Percentiles rank a stretch among this genome's conserved stretches.
phyloP scores from a whole-genome alignment of 1,140 invertebrate genomes.

The Agrilus planipennis region DNA sequence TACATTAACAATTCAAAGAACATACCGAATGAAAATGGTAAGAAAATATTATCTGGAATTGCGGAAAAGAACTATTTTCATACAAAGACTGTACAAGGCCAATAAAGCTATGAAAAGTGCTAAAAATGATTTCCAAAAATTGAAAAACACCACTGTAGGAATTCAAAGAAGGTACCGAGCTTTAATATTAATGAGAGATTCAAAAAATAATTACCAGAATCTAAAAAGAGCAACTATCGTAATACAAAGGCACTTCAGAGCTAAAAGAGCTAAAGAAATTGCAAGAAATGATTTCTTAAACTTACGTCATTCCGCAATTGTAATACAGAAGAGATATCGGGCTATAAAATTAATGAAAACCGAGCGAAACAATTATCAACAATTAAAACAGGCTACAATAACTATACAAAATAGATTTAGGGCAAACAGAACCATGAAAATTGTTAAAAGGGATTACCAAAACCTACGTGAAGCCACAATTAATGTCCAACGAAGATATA shows the following conservation, averaged over 20 bases:
- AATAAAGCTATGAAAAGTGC: constrained; percentile 23
- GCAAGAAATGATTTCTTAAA: constrained; percentile 15
- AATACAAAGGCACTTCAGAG: constrained; percentile 27
- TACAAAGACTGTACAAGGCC: constrained; percentile 27
- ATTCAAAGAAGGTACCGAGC: constrained; percentile 39
- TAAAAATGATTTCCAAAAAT: constrained; percentile 18
- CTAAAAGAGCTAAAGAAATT: constrained; percentile 23
- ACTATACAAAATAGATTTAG: constrained; percentile 28
- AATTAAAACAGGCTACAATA: constrained; percentile 22
- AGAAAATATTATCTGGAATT: constrained; percentile 29
- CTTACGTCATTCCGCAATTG: constrained; percentile 5
- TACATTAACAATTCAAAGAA: neutral
- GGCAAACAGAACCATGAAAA: constrained; percentile 21
- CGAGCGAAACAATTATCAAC: constrained; percentile 25
- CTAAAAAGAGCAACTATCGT: constrained; percentile 22
- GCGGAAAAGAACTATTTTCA: constrained; percentile 17
- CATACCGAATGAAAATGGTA: constrained; percentile 2
- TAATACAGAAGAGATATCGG: constrained; percentile 7
- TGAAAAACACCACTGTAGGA: constrained; percentile 26
- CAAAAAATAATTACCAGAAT: constrained; percentile 26
- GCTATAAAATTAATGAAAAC: constrained; percentile 12
- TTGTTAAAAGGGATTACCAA: constrained; percentile 29
- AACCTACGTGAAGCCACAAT: constrained; percentile 30
- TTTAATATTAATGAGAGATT: constrained; percentile 24
- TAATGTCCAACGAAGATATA: constrained; percentile 3